Evolutionary conservation across 2,113 vertebrate genomes (phyloP), one percentile per base, ranked within the genome.

Genomic region (Sciurus niger): DNA sequence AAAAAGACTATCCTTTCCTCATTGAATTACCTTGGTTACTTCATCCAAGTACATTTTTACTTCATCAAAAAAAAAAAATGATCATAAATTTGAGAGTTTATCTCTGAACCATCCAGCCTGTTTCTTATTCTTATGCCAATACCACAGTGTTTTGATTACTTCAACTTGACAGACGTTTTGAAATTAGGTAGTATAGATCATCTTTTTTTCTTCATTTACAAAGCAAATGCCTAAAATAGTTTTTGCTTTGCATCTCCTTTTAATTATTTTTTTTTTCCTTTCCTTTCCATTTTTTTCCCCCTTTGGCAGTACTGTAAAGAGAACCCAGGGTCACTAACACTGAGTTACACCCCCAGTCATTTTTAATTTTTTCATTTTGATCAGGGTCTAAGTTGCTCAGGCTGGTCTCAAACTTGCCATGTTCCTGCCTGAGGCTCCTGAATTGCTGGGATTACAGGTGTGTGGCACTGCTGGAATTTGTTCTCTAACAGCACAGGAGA

Each of bases 1-100:
- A 74, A 90, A 91, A 91, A 86, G 43, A 68, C 18, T 72, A 6
- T 72, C 30, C 20, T 72, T 65, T 95, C 53, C 63, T 77, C 88
- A 84, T 6, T 73, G 30, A 79, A 82, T 48, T 16, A 67, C 32
- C 32, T 17, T 85, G 72, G 55, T 17, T 65, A 40, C 22, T 73
- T 55, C 30, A 51, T 68, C 60, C 37, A 37, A 37, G 37, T 37
- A 37, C 37, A 37, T 2, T 37, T 37, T 37, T 37, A 37, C 37
- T 37, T 37, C 37, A 37, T 37, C 37, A 37, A 43, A 53, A 90
- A 90, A 58, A 84, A 79, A 83, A 84, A 84, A 8, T n/a, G 43
- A 80, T 37, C 91, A 80, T 40, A 73, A 79, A 86, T 67, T 12
- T 76, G n/a, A 58, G 37, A 48, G 43, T 80, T 37, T 86, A 4